phyloP scores from a whole-genome alignment of 2,113 vertebrate genomes.

The Dipodomys spectabilis region DNA sequence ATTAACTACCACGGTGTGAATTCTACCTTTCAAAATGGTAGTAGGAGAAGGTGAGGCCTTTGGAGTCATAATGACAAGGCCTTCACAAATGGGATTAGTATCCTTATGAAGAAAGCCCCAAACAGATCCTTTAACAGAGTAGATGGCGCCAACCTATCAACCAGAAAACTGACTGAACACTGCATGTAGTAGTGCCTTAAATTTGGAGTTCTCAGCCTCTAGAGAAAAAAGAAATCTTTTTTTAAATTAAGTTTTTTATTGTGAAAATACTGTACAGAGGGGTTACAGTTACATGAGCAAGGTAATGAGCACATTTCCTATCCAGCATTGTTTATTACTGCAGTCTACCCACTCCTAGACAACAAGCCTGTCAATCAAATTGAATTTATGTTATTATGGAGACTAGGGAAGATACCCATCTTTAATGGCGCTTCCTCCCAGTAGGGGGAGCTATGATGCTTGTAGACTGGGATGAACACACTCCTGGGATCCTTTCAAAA shows the following conservation, averaged over 20 bases:
- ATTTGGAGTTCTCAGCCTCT: background rate
- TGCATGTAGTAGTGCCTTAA: background rate
- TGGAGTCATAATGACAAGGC: background rate
- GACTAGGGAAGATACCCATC: background rate
- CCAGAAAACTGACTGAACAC: background rate
- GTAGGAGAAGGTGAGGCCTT: background rate
- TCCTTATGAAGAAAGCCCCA: background rate
- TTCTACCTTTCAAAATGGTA: background rate
- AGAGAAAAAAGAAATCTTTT: too few relatives aligned
- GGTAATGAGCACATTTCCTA: too few relatives aligned
- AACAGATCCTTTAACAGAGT: background rate
- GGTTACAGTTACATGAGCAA: too few relatives aligned
- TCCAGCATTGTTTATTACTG: background rate
- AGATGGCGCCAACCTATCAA: background rate
- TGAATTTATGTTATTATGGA: background rate
- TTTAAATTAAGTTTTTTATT: too few relatives aligned
- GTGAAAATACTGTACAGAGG: too few relatives aligned
- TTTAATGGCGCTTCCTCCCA: slow-evolving; percentile 28
- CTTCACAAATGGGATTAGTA: background rate
- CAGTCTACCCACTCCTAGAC: background rate
- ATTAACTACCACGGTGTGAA: background rate
- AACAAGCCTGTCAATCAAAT: background rate
- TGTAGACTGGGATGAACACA: background rate
- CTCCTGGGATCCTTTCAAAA: slow-evolving; percentile 22
- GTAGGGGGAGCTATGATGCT: slow-evolving; percentile 67